Base-by-base conservation (phyloP, 2,888 invertebrate species). In the Ophion slaviceki region DNA sequence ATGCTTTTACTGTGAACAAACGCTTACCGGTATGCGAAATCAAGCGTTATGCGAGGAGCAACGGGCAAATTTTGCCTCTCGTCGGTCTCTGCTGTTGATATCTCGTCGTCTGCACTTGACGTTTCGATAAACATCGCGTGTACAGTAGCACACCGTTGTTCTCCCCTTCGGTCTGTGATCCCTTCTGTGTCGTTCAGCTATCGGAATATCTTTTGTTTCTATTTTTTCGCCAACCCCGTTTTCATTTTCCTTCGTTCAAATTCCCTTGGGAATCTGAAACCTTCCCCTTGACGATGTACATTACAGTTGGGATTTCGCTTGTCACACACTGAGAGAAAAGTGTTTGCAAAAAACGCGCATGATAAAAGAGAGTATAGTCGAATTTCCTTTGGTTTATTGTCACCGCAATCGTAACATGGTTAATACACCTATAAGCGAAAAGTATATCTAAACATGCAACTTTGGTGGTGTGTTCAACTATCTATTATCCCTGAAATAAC, bases 101-200 rank as follows among this genome's bases (percentile, higher is more conserved):
- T 84, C 72, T 75, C 82, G 77, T 79, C 82, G 89, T 88, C 92
- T 92, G 92, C 88, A 85, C 88, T 88, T 92, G 92, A 92, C 92
- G 92, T 92, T 92, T 92, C 91, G 92, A 92, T 92, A 92, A 92
- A 92, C 91, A 90, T 88, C 87, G 87, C 86, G 83, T 88, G 88
- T 89, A 74, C 68, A 81, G 79, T 85, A 85, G 79, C 82, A 81
- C 88, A 81, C 88, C 84, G 79, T 82, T 79, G 62, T 84, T 86
- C 79, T 79, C 67, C 78, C 24, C 75, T 78, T 32, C 7, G 24
- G 8, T 32, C 57, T 70, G 40, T 66, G 72, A 80, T 80, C 61
- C 76, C 77, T 80, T 59, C 77, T 74, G 17, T 70, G 66, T 75
- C 78, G 66, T 84, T 81, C 75, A 68, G 68, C 64, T 59, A 80